These are phyloP conservation scores for Melanchra persicariae DNA, from an alignment of 2,888 invertebrate genomes.

Conservation along the genomic window DNA sequence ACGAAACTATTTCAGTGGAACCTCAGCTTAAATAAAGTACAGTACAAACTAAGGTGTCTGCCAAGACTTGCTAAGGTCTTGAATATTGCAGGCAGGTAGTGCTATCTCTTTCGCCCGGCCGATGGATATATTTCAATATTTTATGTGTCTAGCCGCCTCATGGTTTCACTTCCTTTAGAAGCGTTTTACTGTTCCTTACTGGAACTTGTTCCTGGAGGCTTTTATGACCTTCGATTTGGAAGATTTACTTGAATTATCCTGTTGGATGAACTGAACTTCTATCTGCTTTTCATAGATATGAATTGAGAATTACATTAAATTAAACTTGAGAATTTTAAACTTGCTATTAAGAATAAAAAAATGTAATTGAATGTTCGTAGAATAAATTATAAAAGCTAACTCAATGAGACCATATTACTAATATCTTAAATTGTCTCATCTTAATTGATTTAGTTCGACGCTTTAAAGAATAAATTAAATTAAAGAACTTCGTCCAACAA, in stretches of 20 bases:
- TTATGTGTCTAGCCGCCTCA: conserved; percentile 76
- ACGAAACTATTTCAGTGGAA: conserved; percentile 67
- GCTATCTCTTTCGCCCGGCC: conserved; percentile 59
- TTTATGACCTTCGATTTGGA: conserved; percentile 34
- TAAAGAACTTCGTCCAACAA: not conserved
- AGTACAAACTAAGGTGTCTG: conserved; percentile 73
- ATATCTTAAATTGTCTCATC: not conserved
- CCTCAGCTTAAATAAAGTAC: conserved; percentile 68
- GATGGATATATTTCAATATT: conserved; percentile 75
- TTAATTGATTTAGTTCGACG: not conserved
- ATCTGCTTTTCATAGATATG: not conserved
- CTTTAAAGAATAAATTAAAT: not conserved
- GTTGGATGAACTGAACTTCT: not conserved
- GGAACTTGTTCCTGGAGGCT: conserved; percentile 20
- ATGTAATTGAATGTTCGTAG: not conserved
- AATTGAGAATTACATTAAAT: not conserved
- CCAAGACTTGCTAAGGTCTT: conserved; percentile 70
- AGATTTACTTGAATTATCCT: not conserved
- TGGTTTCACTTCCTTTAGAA: conserved; percentile 65
- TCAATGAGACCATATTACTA: not conserved
- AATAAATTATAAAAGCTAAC: not conserved
- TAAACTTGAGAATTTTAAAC: not conserved
- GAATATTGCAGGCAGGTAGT: conserved; percentile 77
- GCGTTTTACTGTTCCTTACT: conserved; percentile 48
- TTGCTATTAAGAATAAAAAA: not conserved